Conservation (phyloP, 2,888 invertebrate genomes). For the Ochlodes sylvanus region DNA sequence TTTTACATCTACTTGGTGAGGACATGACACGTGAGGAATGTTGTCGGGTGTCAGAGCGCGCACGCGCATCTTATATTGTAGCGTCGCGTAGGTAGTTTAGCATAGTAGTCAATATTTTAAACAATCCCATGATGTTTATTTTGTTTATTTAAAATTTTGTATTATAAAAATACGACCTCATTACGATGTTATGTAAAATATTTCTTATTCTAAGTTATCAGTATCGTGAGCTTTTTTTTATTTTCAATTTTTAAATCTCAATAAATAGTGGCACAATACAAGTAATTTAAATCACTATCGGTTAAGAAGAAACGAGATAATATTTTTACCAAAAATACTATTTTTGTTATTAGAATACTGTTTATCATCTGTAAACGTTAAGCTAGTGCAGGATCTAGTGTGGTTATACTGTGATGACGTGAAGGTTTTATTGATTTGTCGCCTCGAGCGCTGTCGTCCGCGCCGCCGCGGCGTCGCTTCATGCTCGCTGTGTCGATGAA, state of each 20-base stretch:
- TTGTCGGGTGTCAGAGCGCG: not conserved
- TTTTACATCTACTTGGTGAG: not conserved
- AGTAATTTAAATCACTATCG: conserved; percentile 55
- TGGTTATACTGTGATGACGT: conserved; percentile 67
- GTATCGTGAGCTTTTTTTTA: conserved; percentile 43
- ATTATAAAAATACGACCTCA: conserved; percentile 53
- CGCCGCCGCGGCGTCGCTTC: conserved; percentile 38
- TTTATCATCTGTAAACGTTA: conserved; percentile 64
- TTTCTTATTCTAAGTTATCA: conserved; percentile 53
- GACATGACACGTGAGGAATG: not conserved
- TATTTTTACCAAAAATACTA: conserved; percentile 74
- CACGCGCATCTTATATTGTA: conserved; percentile 48
- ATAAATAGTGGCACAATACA: conserved; percentile 64
- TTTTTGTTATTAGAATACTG: conserved; percentile 77
- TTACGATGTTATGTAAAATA: conserved; percentile 59
- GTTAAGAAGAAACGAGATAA: conserved; percentile 67
- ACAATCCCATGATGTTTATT: conserved; percentile 45
- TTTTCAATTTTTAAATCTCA: conserved; percentile 42
- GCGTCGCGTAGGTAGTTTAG: conserved; percentile 66
- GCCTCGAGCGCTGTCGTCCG: conserved; percentile 63
- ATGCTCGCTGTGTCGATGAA: conserved; percentile 41
- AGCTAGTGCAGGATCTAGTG: conserved; percentile 67
- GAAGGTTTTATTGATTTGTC: conserved; percentile 58
- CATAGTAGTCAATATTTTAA: conserved; percentile 52
- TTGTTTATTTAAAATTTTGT: conserved; percentile 49